Percentiles rank a stretch among this genome's conserved stretches.
Conservation (phyloP, 1,140 invertebrate species). For the Ceratosolen solmsi region DNA sequence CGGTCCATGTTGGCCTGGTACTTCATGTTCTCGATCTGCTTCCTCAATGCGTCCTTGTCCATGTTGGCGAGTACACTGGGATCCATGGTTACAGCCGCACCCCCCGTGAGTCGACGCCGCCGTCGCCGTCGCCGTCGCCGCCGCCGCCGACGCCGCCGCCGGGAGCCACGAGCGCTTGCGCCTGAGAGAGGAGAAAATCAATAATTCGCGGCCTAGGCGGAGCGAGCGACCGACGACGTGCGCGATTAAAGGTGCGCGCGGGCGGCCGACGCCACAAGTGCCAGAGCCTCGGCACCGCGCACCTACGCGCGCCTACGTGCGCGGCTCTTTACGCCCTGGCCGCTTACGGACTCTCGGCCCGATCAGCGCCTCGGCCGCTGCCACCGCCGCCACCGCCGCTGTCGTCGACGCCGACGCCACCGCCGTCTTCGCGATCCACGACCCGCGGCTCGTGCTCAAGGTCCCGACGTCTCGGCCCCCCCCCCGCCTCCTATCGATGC, state of each 20-base stretch:
- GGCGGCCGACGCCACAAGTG: neutral
- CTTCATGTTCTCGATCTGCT: slow-evolving; percentile 97
- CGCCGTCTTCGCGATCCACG: no score
- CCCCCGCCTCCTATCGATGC: no score
- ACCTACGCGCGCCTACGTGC: neutral
- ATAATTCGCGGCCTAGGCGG: slow-evolving; percentile 26
- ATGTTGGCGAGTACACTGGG: slow-evolving; percentile 93
- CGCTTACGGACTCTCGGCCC: neutral
- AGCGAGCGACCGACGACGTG: neutral
- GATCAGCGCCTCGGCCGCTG: neutral
- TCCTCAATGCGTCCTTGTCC: slow-evolving; percentile 97
- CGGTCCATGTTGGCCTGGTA: slow-evolving; percentile 96
- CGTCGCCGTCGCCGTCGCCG: slow-evolving; percentile 21
- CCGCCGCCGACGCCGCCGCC: slow-evolving; percentile 13
- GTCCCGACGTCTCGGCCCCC: no score
- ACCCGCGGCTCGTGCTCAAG: no score
- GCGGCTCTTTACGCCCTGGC: neutral
- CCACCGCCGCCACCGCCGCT: no score
- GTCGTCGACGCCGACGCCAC: no score
- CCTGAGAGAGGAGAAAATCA: slow-evolving; percentile 40
- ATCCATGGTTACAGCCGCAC: slow-evolving; percentile 81
- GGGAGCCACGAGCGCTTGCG: slow-evolving; percentile 45
- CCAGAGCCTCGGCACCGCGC: neutral
- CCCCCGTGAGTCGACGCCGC: slow-evolving; percentile 59
- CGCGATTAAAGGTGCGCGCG: slow-evolving; percentile 10